Base-by-base conservation (phyloP, 2,888 invertebrate species). In the Lissonota sp. region DNA sequence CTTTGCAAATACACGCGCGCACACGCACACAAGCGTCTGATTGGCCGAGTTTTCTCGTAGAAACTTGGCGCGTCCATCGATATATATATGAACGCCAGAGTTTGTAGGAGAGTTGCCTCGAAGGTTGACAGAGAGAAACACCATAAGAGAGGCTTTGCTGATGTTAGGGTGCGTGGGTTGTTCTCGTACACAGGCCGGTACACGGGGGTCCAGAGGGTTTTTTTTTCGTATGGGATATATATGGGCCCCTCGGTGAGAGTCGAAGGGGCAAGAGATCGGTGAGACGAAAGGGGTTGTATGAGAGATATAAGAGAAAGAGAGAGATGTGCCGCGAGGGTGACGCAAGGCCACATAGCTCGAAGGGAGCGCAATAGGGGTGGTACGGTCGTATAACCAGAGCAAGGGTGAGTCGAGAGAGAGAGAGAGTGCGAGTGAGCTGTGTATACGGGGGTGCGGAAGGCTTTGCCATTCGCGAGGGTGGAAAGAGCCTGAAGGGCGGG, bases 391-490 rank as follows among this genome's bases (percentile, higher is more conserved):
- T 79, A 79, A 72, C 80, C 69, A 60, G 64, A 80, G 80, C 73
- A 80, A 82, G 82, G 76, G 80, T 75, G 69, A 73, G 64, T 73
- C 64, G 73, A 64, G 62, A 63, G 55, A 64, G 73, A 55, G 78
- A 76, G 79, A 79, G 80, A 85, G 85, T 81, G 85, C 82, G 86
- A 84, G 86, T 55, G 64, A 58, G 78, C 78, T 72, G 81, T 78
- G 3, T 26, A 70, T 14, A 53, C n/a, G 86, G 89, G 89, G 88
- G 89, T 90, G 89, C 89, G 90, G 89, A 66, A 67, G 87, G 87
- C 88, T 85, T 88, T 87, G 86, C 88, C 87, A 88, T 86, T 85
- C 86, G 86, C 87, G 89, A 87, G 89, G 90, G 90, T 88, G 88
- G 88, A 88, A 85, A 85, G 84, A 85, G 86, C 83, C 83, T 82